Evolutionary conservation across 2,888 invertebrate species (phyloP).

Genomic region (Chalcosyrphus nemorum): DNA sequence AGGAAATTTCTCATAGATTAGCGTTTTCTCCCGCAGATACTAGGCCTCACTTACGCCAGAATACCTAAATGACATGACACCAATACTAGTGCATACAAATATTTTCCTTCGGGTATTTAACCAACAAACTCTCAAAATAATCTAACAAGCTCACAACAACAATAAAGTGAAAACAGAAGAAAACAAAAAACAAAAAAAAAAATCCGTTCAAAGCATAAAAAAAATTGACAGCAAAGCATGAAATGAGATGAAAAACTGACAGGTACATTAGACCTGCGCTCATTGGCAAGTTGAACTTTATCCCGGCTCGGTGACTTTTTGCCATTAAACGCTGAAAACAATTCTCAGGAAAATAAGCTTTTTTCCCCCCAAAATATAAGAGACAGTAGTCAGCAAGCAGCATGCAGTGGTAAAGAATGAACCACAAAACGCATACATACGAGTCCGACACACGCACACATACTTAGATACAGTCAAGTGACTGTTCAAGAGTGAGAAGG

Average conservation of each 20-base stretch:
- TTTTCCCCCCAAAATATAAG: conserved; percentile 38
- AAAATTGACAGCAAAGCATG: conserved; percentile 25
- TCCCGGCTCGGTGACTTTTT: conserved; percentile 66
- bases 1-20: conserved; percentile 60
- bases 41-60: conserved; percentile 60
- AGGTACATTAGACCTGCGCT: conserved; percentile 69
- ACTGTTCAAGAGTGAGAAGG: conserved; percentile 50
- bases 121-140: conserved; percentile 60
- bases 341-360: conserved; percentile 55
- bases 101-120: conserved; percentile 61
- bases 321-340: conserved; percentile 51
- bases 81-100: conserved; percentile 62
- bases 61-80: conserved; percentile 67
- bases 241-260: conserved; percentile 62
- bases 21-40: conserved; percentile 53
- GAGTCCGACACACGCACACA: conserved; percentile 1
- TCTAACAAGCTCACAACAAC: conserved; percentile 41
- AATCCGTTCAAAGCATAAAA: conserved; percentile 13
- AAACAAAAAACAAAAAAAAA: conserved; percentile 11
- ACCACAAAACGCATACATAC: conserved; percentile 33
- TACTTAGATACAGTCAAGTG: conserved; percentile 42
- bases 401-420: conserved; percentile 48
- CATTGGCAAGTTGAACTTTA: conserved; percentile 66
- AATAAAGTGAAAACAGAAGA: conserved; percentile 37
- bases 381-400: not conserved